These are phyloP conservation scores for Ciconia boyciana DNA, from an alignment of 2,113 vertebrate species.

Conservation along the genomic window DNA sequence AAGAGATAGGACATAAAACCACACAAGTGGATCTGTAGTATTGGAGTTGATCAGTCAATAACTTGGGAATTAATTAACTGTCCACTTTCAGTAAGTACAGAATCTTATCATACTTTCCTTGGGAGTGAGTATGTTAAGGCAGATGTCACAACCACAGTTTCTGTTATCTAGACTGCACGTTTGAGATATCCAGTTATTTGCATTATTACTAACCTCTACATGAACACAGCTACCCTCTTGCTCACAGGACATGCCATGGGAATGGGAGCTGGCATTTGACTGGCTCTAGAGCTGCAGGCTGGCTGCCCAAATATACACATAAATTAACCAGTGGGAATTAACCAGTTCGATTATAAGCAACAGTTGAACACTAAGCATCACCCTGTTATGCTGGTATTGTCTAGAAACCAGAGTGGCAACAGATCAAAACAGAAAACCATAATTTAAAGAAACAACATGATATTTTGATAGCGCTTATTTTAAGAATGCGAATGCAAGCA, in stretches of 20 bases:
- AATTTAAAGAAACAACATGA: neutral
- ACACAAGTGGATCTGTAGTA: neutral
- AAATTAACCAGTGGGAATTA: neutral
- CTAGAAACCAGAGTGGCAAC: slow-evolving; percentile 2
- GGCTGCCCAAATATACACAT: neutral
- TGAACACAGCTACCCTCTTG: neutral
- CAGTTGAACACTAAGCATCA: neutral
- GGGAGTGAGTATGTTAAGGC: neutral
- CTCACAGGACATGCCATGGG: neutral
- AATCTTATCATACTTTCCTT: neutral
- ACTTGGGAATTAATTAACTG: neutral
- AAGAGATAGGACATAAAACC: neutral
- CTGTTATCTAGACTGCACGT: neutral
- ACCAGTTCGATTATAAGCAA: neutral
- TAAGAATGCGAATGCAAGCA: neutral
- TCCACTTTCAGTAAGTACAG: neutral
- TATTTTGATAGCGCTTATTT: slow-evolving; percentile 29
- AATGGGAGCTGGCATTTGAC: neutral
- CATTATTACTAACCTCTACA: neutral
- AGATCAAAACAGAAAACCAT: slow-evolving; percentile 5
- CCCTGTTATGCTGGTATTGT: neutral
- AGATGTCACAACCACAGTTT: neutral
- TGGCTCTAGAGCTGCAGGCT: neutral
- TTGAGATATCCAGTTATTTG: neutral
- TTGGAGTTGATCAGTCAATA: neutral